Conservation (phyloP, 2,113 vertebrate species). For the Psittacula cyanocephala region DNA sequence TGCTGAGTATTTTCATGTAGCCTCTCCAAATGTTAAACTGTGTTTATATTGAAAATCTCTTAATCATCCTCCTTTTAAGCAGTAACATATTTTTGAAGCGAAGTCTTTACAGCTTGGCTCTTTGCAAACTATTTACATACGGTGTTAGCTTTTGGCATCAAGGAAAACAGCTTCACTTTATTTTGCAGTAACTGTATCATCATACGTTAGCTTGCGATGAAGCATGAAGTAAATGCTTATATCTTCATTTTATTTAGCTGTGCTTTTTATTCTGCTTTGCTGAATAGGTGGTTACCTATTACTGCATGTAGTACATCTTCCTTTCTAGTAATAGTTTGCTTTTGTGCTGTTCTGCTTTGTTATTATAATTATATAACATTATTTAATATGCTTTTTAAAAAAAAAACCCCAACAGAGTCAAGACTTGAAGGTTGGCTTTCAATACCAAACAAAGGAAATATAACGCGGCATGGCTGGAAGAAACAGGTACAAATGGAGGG, state of each 20-base stretch:
- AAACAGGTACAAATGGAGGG: constrained; percentile 84
- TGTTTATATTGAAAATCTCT: constrained; percentile 46
- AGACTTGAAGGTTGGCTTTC: constrained; percentile 98
- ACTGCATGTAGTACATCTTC: constrained; percentile 70
- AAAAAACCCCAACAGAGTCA: constrained; percentile 81
- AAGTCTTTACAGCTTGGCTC: constrained; percentile 67
- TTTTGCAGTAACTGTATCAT: constrained; percentile 68
- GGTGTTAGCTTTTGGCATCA: constrained; percentile 59
- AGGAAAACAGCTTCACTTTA: constrained; percentile 57
- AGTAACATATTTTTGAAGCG: constrained; percentile 46
- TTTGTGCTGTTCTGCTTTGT: constrained; percentile 22
- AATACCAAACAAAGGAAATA: constrained; percentile 94
- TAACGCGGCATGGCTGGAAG: constrained; percentile 97
- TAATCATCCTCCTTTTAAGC: constrained; percentile 53
- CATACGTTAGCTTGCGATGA: constrained; percentile 68
- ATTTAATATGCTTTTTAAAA: neutral
- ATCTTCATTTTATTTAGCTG: constrained; percentile 61
- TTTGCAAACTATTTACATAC: constrained; percentile 41
- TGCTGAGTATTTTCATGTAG: constrained; percentile 67
- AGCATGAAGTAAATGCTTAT: constrained; percentile 74
- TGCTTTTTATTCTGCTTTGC: constrained; percentile 54
- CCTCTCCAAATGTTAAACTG: constrained; percentile 36
- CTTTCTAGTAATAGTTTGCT: neutral
- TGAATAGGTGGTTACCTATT: constrained; percentile 51
- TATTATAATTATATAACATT: neutral